phyloP scores from a whole-genome alignment of 2,888 invertebrate genomes.

The Zaprionus bogoriensis region DNA sequence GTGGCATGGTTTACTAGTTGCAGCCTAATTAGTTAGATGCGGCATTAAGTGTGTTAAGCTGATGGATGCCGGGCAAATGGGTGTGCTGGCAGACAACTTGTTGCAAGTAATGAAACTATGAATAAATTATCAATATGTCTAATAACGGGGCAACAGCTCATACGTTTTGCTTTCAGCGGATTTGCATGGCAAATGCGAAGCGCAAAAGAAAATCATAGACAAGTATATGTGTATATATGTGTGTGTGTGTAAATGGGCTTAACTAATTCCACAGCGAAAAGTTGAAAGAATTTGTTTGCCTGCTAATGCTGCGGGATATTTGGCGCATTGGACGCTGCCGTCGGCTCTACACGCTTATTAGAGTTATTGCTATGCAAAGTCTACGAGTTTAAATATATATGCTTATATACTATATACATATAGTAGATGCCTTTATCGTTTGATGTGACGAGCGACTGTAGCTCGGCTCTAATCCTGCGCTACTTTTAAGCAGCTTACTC shows the following conservation, averaged over 20 bases:
- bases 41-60: not conserved
- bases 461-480: no score
- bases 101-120: constrained; percentile 22
- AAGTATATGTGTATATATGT: not conserved
- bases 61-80: not conserved
- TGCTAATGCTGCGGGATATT: constrained; percentile 3
- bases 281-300: constrained; percentile 35
- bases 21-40: constrained; percentile 17
- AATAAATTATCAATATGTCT: constrained; percentile 62
- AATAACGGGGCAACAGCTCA: constrained; percentile 36
- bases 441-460: no score
- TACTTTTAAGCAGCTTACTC: constrained; percentile 47
- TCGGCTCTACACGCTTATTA: constrained; percentile 21
- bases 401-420: not conserved
- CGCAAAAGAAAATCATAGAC: constrained; percentile 1
- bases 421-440: constrained; percentile 18
- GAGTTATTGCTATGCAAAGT: constrained; percentile 36
- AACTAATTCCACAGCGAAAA: constrained; percentile 30
- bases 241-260: constrained; percentile 9
- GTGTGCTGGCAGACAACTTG: no score
- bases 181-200: constrained; percentile 24
- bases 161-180: constrained; percentile 44
- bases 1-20: not conserved
- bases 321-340: not conserved
- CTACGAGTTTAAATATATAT: constrained; percentile 5